phyloP scores from a whole-genome alignment of 2,797 vertebrate genomes.

The Notolabrus celidotus region DNA sequence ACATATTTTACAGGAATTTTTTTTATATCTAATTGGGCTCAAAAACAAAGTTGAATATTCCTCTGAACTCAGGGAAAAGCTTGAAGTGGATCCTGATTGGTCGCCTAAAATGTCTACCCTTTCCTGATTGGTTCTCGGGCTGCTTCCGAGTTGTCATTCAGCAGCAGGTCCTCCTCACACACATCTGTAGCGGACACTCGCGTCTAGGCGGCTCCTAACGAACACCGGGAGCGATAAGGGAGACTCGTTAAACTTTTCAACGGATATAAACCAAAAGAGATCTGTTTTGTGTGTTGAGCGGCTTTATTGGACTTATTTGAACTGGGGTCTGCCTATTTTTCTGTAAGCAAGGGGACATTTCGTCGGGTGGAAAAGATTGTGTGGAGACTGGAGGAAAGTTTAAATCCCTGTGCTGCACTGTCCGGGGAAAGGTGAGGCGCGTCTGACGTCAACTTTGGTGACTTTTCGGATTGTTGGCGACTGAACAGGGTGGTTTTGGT shows the following conservation, averaged over 20 bases:
- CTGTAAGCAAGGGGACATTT: background rate
- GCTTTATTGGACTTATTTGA: background rate
- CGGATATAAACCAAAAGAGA: background rate
- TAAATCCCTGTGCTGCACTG: conserved; percentile 32
- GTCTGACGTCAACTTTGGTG: background rate
- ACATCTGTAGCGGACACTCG: conserved; percentile 43
- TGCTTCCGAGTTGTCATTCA: conserved; percentile 47
- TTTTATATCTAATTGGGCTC: too few relatives aligned
- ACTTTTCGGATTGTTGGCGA: background rate
- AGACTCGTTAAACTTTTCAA: conserved; percentile 6
- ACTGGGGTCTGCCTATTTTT: background rate
- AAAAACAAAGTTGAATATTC: background rate
- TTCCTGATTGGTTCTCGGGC: conserved; percentile 62
- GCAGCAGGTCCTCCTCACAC: conserved; percentile 29
- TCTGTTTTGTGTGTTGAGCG: background rate
- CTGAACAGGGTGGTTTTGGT: background rate
- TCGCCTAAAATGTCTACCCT: background rate
- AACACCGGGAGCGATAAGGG: conserved; percentile 10
- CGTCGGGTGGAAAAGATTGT: conserved; percentile 4
- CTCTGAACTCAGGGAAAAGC: background rate
- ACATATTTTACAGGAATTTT: too few relatives aligned
- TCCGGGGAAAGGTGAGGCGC: conserved; percentile 51
- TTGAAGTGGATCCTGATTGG: conserved; percentile 58
- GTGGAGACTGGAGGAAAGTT: conserved; percentile 59
- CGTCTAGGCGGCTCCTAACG: background rate